Percentiles rank a stretch among this genome's conserved stretches.
Evolutionary conservation across 2,888 invertebrate genomes (phyloP).

Genomic region (Digitonthophagus gazella): DNA sequence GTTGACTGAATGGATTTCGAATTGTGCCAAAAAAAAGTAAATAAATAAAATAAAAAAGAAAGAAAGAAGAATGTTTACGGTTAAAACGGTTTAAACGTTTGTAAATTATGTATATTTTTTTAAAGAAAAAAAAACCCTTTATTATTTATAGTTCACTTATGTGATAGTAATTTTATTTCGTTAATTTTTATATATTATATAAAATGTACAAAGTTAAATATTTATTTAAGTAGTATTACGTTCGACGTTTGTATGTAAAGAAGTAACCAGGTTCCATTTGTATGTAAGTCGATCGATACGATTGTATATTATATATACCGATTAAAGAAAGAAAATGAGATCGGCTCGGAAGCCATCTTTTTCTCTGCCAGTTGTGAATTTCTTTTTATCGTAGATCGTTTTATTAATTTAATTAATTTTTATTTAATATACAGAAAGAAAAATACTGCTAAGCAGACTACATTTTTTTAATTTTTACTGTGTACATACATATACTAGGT

Average conservation of each 20-base stretch:
- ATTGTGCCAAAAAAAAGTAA: background rate
- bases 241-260: constrained; percentile 24
- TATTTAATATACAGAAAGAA: constrained; percentile 27
- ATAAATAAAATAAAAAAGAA: too few species aligned
- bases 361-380: background rate
- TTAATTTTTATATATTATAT: background rate
- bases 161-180: constrained; percentile 27
- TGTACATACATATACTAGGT: constrained; percentile 52
- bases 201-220: constrained; percentile 25
- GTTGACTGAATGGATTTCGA: too few species aligned
- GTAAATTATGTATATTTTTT: background rate
- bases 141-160: constrained; percentile 26
- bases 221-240: constrained; percentile 27
- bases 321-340: background rate
- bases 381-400: constrained; percentile 6
- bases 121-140: background rate
- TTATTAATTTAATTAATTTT: constrained; percentile 19
- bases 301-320: constrained; percentile 30
- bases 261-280: constrained; percentile 27
- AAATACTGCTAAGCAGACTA: constrained; percentile 48
- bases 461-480: constrained; percentile 47
- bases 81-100: too few species aligned
- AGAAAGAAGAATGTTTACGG: background rate
- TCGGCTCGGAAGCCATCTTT: constrained; percentile 6
- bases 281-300: constrained; percentile 23